A percentile compares a stretch with the other conserved stretches of the same genome.
phyloP scores from a whole-genome alignment of 1,140 invertebrate genomes.

The Zaprionus kolodkinae region DNA sequence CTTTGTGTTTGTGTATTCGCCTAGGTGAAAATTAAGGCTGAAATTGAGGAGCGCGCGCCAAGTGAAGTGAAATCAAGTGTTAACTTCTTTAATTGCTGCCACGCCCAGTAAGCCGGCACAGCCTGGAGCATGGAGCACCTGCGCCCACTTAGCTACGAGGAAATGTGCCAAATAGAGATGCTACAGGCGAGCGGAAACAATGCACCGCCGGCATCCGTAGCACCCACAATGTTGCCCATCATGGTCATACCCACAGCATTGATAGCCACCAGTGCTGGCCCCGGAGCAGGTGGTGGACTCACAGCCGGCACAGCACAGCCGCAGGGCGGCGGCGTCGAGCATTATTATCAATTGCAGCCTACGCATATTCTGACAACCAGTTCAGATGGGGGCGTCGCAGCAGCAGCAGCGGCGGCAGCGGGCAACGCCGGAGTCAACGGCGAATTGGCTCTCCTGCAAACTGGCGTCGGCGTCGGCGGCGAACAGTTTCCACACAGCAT shows the following conservation, averaged over 20 bases:
- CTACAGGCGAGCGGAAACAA: slow-evolving; percentile 55
- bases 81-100: slow-evolving; percentile 35
- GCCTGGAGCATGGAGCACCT: slow-evolving; percentile 71
- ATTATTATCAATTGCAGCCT: slow-evolving; percentile 80
- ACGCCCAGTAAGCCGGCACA: slow-evolving; percentile 41
- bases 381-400: slow-evolving; percentile 30
- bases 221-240: slow-evolving; percentile 70
- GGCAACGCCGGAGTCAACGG: slow-evolving; percentile 40
- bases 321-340: slow-evolving; percentile 57
- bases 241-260: slow-evolving; percentile 78
- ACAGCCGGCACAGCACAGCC: slow-evolving; percentile 31
- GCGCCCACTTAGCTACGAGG: slow-evolving; percentile 77
- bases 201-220: slow-evolving; percentile 23
- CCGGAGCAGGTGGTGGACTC: slow-evolving; percentile 12
- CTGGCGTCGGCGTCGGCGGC: slow-evolving; percentile 29
- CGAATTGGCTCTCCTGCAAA: slow-evolving; percentile 73
- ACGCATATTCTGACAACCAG: slow-evolving; percentile 65
- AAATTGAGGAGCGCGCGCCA: slow-evolving; percentile 19
- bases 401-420: slow-evolving; percentile 15
- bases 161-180: slow-evolving; percentile 81
- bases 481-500: slow-evolving; percentile 71
- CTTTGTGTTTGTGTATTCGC: slow-evolving; percentile 18
- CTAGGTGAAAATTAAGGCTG: slow-evolving; percentile 51
- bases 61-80: slow-evolving; percentile 33
- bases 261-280: slow-evolving; percentile 47